A percentile compares a stretch with the other conserved stretches of the same genome.
Evolutionary conservation across 2,113 vertebrate genomes (phyloP).

Genomic region (Hippopotamus amphibius): DNA sequence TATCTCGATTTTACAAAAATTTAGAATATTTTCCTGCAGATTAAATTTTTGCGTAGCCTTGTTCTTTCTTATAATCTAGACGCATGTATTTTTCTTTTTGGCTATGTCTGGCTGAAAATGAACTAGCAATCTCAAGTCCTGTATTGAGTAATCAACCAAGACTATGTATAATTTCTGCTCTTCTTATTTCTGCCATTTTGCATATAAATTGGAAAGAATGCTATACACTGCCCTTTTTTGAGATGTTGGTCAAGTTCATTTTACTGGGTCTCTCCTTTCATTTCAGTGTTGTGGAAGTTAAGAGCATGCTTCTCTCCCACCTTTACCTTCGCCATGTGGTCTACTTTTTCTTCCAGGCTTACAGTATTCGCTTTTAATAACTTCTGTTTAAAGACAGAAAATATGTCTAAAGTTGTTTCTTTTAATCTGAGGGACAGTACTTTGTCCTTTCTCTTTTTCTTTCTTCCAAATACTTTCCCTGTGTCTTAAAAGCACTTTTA

Average conservation of each 20-base stretch:
- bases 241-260: not conserved
- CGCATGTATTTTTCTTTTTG: not conserved
- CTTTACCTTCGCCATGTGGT: not conserved
- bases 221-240: not conserved
- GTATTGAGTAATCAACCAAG: not conserved
- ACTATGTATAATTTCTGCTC: not conserved
- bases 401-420: not conserved
- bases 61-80: not conserved
- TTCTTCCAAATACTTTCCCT: not conserved
- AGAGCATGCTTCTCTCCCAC: not conserved
- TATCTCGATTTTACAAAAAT: not conserved
- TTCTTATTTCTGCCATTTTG: not conserved
- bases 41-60: not conserved
- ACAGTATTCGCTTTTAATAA: not conserved
- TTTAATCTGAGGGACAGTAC: not conserved
- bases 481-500: not conserved
- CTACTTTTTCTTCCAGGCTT: not conserved
- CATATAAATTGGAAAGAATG: not conserved
- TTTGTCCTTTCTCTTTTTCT: not conserved
- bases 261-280: not conserved
- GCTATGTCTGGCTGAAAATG: not conserved
- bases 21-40: not conserved
- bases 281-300: not conserved
- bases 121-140: not conserved
- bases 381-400: not conserved